A percentile compares a stretch with the other conserved stretches of the same genome.
Evolutionary conservation across 2,888 invertebrate genomes (phyloP).

Genomic region (Andrena flavipes): DNA sequence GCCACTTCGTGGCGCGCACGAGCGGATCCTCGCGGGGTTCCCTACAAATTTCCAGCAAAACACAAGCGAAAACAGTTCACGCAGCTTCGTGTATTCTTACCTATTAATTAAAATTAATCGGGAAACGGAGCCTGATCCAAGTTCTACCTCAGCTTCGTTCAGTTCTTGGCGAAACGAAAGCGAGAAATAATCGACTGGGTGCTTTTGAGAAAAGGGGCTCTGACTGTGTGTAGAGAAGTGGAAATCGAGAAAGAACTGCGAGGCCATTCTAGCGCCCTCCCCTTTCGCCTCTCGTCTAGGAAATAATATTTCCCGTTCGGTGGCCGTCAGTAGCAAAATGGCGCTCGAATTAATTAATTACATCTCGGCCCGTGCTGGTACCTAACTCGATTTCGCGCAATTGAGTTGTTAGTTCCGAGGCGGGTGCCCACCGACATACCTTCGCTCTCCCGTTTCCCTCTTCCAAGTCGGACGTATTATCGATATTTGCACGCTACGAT

Average conservation of each 20-base stretch:
- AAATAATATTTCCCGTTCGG: constrained; percentile 76
- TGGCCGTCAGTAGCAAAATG: constrained; percentile 79
- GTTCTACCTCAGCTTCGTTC: too few relatives aligned
- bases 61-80: neutral
- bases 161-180: too few relatives aligned
- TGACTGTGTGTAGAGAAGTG: constrained; percentile 9
- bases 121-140: too few relatives aligned
- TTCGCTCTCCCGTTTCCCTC: constrained; percentile 56
- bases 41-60: constrained; percentile 56
- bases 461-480: constrained; percentile 68
- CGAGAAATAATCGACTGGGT: too few relatives aligned
- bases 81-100: neutral
- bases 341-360: constrained; percentile 83
- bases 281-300: constrained; percentile 33
- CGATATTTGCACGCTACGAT: constrained; percentile 81
- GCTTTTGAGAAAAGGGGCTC: constrained; percentile 7
- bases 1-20: constrained; percentile 35
- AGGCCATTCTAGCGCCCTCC: constrained; percentile 18
- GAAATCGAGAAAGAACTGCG: neutral
- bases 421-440: constrained; percentile 51
- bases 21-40: constrained; percentile 42
- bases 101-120: too few relatives aligned
- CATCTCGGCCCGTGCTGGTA: constrained; percentile 75
- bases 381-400: constrained; percentile 83
- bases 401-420: constrained; percentile 78